Base-by-base conservation (phyloP, 2,113 vertebrate species). In the Chamaea fasciata region DNA sequence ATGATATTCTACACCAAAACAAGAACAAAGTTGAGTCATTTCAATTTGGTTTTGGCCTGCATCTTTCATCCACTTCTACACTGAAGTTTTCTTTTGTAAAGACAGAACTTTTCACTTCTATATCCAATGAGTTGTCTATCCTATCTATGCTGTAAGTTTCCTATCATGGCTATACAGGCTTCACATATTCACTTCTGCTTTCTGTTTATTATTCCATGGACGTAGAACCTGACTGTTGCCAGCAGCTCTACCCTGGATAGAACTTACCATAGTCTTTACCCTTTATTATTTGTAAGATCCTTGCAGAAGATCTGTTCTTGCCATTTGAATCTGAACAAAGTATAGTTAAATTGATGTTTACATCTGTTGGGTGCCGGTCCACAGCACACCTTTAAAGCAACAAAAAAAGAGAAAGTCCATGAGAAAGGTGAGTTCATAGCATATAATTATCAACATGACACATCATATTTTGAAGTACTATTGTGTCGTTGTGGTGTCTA, bases 221-320 rank as follows among this genome's bases (percentile, higher is more conserved):
- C 10, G 60, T 7, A 39, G 50, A 95, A 87, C 15, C 15, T 2
- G 5, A 55, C 50, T 55, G 42, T 69, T 79, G 24, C 37, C 50
- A 82, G 53, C 49, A 75, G 26, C 64, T 91, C 74, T 86, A 59
- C 26, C 33, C 87, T 88, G 70, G 39, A 64, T 81, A 85, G 88
- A 95, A 98, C 98, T 98, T 98, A 99, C 99, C 99, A 93, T 99
- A 99, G 96, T 99, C 99, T 97, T 98, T 99, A 33, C 99, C 99
- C 90, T 99, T 99, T 69, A 98, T 97, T 89, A 99, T 99, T 97
- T 99, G 99, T 97, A 99, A 96, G 93, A 99, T 99, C 98, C 99
- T 99, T 85, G 99, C 98, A 46, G 98, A 98, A 63, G 99, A 99
- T 89, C 98, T 97, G 96, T 99, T 99, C 97, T 98, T 99, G 89